phyloP scores from a whole-genome alignment of 37 sponge, comb jelly and placozoan genomes.

The Axinella damicornis region DNA sequence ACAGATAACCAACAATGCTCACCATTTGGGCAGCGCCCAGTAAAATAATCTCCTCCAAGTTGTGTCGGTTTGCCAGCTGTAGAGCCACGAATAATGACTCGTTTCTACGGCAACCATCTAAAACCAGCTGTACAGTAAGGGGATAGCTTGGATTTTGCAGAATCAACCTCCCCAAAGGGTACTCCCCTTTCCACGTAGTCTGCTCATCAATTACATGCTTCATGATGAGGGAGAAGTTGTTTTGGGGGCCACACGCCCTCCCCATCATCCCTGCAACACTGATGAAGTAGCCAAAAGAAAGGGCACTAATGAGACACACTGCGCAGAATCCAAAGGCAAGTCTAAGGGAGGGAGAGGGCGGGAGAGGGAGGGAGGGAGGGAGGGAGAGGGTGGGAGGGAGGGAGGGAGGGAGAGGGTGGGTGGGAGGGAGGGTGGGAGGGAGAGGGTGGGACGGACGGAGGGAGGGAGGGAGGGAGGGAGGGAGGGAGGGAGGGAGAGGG shows the following conservation, averaged over 20 bases:
- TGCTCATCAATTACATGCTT: constrained; percentile 54
- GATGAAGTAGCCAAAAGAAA: constrained; percentile 29
- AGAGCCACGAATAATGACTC: constrained; percentile 40
- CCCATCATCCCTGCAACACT: constrained; percentile 50
- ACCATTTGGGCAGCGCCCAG: background rate
- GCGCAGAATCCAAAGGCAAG: constrained; percentile 32
- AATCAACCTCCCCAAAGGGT: constrained; percentile 53
- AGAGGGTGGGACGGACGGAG: background rate
- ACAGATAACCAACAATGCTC: background rate
- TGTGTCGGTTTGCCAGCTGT: constrained; percentile 23
- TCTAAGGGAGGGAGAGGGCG: background rate
- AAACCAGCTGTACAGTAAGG: constrained; percentile 27
- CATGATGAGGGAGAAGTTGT: constrained; percentile 46
- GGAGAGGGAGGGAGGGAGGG: background rate
- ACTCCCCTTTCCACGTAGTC: constrained; percentile 46
- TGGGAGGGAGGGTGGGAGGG: background rate
- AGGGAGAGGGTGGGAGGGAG: background rate
- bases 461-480: background rate
- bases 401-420: no score
- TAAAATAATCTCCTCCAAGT: background rate
- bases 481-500: constrained; percentile 27
- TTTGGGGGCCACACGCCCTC: constrained; percentile 41
- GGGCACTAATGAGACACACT: constrained; percentile 24
- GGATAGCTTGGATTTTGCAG: constrained; percentile 30
- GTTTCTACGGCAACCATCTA: constrained; percentile 43